Evolutionary conservation across 2,797 vertebrate species (phyloP).

Genomic region (Anguilla obscura): DNA sequence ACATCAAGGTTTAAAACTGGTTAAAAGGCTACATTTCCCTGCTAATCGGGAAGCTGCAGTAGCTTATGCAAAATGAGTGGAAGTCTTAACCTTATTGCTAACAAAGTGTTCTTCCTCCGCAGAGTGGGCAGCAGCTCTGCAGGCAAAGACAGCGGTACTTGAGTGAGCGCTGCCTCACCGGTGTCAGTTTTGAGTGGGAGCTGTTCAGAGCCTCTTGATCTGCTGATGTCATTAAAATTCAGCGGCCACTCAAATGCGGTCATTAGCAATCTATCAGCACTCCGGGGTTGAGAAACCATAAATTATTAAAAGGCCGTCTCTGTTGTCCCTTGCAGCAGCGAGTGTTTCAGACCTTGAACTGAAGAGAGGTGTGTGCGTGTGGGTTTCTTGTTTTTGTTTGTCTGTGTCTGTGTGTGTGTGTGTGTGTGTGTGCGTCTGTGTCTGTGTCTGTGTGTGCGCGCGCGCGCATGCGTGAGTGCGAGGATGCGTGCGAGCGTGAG

Average conservation of each 20-base stretch:
- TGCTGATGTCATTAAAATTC: not conserved
- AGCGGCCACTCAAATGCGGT: not conserved
- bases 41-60: not conserved
- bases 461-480: too few species aligned
- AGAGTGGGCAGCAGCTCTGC: not conserved
- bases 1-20: not conserved
- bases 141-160: not conserved
- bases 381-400: not conserved
- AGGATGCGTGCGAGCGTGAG: too few species aligned
- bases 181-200: not conserved
- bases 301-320: conserved; percentile 4
- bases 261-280: conserved; percentile 22
- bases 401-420: not conserved
- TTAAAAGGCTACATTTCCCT: not conserved
- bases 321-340: not conserved
- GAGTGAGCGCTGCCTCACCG: not conserved
- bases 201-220: not conserved
- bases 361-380: not conserved
- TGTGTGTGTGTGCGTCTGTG: not conserved
- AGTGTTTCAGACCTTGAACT: not conserved
- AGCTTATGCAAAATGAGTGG: not conserved
- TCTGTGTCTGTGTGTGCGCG: not conserved
- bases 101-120: not conserved
- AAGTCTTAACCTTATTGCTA: not conserved
- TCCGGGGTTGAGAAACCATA: conserved; percentile 8